phyloP scores from a whole-genome alignment of 2,888 invertebrate species.

The Ochropleura plecta region DNA sequence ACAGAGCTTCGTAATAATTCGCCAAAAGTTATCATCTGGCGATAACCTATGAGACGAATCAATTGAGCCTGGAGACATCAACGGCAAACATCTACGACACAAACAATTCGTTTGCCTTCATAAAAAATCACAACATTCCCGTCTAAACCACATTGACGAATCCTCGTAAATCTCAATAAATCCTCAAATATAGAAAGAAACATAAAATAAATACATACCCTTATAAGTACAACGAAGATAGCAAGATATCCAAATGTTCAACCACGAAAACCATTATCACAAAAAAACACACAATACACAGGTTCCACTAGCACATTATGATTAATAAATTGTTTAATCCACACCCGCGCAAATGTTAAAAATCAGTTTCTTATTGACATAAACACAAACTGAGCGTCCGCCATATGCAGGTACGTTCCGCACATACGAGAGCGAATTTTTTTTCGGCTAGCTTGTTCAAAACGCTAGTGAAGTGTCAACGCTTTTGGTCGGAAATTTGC shows the following conservation, averaged over 20 bases:
- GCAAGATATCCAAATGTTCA: conserved; percentile 85
- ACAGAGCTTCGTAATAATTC: conserved; percentile 65
- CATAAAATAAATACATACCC: conserved; percentile 87
- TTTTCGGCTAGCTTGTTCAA: conserved; percentile 67
- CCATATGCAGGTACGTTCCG: conserved; percentile 89
- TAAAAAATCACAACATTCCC: conserved; percentile 41
- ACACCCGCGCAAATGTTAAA: conserved; percentile 90
- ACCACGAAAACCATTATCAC: conserved; percentile 87
- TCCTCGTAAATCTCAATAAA: conserved; percentile 66
- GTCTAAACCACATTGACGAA: conserved; percentile 44
- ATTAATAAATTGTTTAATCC: conserved; percentile 84
- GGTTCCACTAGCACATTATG: conserved; percentile 85
- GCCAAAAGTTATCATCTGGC: conserved; percentile 82
- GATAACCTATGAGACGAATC: conserved; percentile 78
- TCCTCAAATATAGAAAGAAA: conserved; percentile 78
- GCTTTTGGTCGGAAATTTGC: conserved; percentile 12
- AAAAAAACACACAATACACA: conserved; percentile 86
- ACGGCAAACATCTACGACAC: conserved; percentile 36
- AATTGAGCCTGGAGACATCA: conserved; percentile 52
- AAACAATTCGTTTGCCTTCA: conserved; percentile 33
- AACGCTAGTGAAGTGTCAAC: conserved; percentile 47
- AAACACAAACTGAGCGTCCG: conserved; percentile 90
- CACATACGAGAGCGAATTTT: conserved; percentile 72
- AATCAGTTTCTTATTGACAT: conserved; percentile 90
- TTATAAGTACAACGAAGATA: conserved; percentile 85